Conservation (phyloP, 2,113 vertebrate genomes). For the Lagopus muta region DNA sequence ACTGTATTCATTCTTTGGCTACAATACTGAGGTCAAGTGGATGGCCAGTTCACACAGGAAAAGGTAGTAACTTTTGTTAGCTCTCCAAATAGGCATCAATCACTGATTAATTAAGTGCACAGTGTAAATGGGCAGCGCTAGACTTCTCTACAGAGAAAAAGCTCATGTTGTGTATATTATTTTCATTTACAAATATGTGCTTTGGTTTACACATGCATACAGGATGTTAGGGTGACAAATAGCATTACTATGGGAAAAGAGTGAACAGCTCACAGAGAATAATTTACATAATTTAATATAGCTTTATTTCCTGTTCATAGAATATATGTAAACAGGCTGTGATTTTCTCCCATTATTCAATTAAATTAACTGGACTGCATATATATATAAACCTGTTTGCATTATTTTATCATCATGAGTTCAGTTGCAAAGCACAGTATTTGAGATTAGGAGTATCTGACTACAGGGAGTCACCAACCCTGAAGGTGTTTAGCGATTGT, state of each 20-base stretch:
- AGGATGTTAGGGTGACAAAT: constrained; percentile 60
- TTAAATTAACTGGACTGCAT: constrained; percentile 51
- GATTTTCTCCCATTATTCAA: constrained; percentile 67
- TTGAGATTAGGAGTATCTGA: not conserved
- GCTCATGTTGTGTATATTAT: constrained; percentile 10
- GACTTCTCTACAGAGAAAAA: constrained; percentile 39
- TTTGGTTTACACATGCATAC: constrained; percentile 35
- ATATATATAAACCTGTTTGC: constrained; percentile 38
- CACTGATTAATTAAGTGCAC: constrained; percentile 44
- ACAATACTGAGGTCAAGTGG: constrained; percentile 11
- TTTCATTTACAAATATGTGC: constrained; percentile 23
- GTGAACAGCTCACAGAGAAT: constrained; percentile 63
- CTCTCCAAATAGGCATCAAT: constrained; percentile 51
- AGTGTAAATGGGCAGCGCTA: constrained; percentile 1
- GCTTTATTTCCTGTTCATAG: constrained; percentile 51
- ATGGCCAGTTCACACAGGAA: not conserved
- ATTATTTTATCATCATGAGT: constrained; percentile 28
- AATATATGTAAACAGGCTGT: constrained; percentile 48
- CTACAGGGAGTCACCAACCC: too few relatives aligned
- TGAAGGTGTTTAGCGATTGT: too few relatives aligned
- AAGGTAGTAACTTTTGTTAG: constrained; percentile 38
- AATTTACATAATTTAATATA: constrained; percentile 67
- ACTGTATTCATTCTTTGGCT: not conserved
- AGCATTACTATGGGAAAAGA: constrained; percentile 59
- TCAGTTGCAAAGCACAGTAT: not conserved